phyloP scores from a whole-genome alignment of 2,888 invertebrate genomes.

The Drosophila acutilabella region DNA sequence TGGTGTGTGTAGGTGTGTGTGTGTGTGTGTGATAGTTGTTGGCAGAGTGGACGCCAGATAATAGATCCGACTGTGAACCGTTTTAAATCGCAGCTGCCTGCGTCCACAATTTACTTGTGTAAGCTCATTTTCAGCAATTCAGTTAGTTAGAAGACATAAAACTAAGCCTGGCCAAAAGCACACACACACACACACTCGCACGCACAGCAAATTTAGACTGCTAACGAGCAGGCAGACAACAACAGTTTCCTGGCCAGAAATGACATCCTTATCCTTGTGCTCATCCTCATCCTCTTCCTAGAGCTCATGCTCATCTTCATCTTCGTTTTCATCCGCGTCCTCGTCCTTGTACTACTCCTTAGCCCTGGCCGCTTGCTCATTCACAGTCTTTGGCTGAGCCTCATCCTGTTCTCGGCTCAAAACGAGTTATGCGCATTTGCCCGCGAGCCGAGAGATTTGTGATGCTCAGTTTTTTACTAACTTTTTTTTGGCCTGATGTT shows the following conservation, averaged over 20 bases:
- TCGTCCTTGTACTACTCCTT: no score
- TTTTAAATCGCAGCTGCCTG: conserved; percentile 52
- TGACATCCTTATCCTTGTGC: conserved; percentile 48
- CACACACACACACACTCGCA: conserved; percentile 14
- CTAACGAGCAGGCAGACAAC: conserved; percentile 59
- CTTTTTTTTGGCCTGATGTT: background rate
- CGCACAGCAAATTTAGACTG: conserved; percentile 37
- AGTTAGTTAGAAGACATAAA: conserved; percentile 64
- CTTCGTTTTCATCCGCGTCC: no score
- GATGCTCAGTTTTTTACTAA: conserved; percentile 52
- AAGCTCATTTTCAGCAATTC: conserved; percentile 64
- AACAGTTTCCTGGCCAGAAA: conserved; percentile 64
- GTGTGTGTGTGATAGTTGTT: conserved; percentile 11
- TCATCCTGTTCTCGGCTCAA: conserved; percentile 40
- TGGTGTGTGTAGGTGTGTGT: conserved; percentile 5
- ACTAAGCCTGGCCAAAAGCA: conserved; percentile 45
- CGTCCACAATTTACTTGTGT: conserved; percentile 48
- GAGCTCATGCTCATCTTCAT: no score
- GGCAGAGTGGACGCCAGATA: conserved; percentile 36
- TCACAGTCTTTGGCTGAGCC: conserved; percentile 7
- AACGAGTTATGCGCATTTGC: conserved; percentile 72
- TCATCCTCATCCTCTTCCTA: background rate
- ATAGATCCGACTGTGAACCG: conserved; percentile 45
- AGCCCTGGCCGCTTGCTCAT: background rate
- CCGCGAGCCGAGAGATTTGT: conserved; percentile 67